Conservation (phyloP, 2,797 vertebrate species). For the Poeciliopsis turneri region DNA sequence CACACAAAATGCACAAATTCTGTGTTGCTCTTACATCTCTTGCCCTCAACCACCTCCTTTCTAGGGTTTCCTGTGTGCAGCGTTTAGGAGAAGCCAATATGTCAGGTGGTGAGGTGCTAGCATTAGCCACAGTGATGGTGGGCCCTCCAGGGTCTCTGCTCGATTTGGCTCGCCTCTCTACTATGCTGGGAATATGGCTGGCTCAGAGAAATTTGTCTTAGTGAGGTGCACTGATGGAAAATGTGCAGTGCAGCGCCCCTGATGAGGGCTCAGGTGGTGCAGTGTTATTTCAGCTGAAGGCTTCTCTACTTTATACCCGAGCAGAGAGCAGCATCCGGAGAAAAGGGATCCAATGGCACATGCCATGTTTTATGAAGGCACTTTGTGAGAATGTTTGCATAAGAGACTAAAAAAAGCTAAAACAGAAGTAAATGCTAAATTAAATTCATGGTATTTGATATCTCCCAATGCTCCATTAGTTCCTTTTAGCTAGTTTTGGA, state of each 20-base stretch:
- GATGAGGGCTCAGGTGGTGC: conserved; percentile 83
- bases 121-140: conserved; percentile 60
- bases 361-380: conserved; percentile 12
- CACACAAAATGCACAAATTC: conserved; percentile 49
- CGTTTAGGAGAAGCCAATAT: conserved; percentile 71
- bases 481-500: conserved; percentile 18
- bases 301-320: conserved; percentile 73
- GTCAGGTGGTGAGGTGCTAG: conserved; percentile 68
- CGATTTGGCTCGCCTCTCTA: conserved; percentile 61
- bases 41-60: conserved; percentile 40
- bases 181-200: conserved; percentile 73
- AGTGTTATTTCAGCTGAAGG: conserved; percentile 80
- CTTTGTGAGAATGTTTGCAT: conserved; percentile 15
- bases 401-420: neutral
- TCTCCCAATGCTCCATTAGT: conserved; percentile 5
- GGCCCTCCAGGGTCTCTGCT: conserved; percentile 69
- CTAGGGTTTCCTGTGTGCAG: conserved; percentile 56
- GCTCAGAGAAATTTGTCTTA: conserved; percentile 81
- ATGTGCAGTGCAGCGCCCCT: conserved; percentile 71
- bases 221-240: conserved; percentile 79
- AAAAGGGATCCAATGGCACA: conserved; percentile 14
- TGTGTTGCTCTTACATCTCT: conserved; percentile 42
- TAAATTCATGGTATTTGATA: conserved; percentile 14
- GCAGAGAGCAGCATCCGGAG: conserved; percentile 47
- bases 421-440: conserved; percentile 12